Evolutionary conservation across 2,888 invertebrate species (phyloP).

Genomic region (Bruchidius siliquastri): DNA sequence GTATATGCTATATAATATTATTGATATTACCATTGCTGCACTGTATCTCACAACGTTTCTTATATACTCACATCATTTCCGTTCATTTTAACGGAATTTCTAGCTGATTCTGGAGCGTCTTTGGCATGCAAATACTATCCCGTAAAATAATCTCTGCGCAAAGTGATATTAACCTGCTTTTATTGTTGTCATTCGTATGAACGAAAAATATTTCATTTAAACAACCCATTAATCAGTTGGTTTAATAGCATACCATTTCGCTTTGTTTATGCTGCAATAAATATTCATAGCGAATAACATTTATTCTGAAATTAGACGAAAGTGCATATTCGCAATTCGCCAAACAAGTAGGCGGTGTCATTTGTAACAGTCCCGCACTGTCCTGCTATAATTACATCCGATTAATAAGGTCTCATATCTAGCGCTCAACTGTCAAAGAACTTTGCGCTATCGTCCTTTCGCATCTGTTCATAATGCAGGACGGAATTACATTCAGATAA

Average conservation of each 20-base stretch:
- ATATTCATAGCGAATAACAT: not conserved
- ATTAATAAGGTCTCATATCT: conserved; percentile 34
- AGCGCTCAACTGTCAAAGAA: conserved; percentile 25
- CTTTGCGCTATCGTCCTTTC: conserved; percentile 5
- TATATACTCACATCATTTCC: too few species aligned
- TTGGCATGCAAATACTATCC: not conserved
- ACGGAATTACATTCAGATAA: not conserved
- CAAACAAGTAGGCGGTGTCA: not conserved
- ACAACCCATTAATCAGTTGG: not conserved
- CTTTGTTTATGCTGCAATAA: not conserved
- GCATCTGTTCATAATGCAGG: not conserved
- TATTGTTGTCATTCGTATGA: not conserved
- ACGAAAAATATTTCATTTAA: not conserved
- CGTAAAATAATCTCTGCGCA: not conserved
- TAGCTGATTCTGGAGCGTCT: not conserved
- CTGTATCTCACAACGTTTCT: too few species aligned
- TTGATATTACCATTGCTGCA: too few species aligned
- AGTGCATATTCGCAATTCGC: not conserved
- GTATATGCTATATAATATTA: too few species aligned
- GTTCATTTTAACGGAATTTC: not conserved
- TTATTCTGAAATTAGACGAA: not conserved
- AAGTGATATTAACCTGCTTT: not conserved
- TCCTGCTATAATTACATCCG: conserved; percentile 24
- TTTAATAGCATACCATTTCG: not conserved
- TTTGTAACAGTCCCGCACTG: not conserved